A percentile compares a stretch with the other conserved stretches of the same genome.
phyloP scores from a whole-genome alignment of 2,113 vertebrate species.

The human region DNA sequence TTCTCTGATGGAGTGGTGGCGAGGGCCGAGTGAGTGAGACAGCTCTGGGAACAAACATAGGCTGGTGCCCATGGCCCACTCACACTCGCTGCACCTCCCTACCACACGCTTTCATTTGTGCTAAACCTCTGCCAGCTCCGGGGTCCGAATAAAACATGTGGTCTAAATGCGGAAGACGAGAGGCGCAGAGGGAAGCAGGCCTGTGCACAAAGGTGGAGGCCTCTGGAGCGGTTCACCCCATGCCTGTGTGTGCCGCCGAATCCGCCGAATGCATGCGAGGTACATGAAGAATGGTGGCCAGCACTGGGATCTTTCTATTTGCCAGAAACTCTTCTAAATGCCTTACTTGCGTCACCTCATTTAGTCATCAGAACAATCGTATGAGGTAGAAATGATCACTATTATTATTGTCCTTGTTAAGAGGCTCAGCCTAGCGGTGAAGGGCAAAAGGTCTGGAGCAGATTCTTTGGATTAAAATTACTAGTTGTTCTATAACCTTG shows the following conservation, averaged over 20 bases:
- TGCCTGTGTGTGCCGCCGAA: rapidly evolving
- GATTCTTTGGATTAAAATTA: background rate
- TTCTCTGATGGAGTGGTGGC: too few relatives aligned
- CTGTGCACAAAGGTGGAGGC: background rate
- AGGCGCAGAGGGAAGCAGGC: background rate
- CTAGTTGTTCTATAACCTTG: background rate
- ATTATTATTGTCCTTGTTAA: background rate
- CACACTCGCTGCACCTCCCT: too few relatives aligned
- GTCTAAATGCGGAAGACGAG: background rate
- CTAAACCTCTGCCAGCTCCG: background rate
- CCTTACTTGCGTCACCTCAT: background rate
- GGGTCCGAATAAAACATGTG: background rate
- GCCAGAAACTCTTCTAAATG: background rate
- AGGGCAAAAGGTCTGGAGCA: background rate
- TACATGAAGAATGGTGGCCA: rapidly evolving
- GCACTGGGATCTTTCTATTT: background rate
- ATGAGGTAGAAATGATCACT: background rate
- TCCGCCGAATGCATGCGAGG: rapidly evolving
- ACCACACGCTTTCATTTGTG: rapidly evolving
- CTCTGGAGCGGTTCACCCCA: rapidly evolving
- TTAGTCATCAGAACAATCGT: background rate
- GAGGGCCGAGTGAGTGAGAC: background rate
- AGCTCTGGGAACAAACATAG: background rate
- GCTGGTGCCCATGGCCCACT: rapidly evolving
- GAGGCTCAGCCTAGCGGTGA: background rate